Evolutionary conservation across 2,888 invertebrate species (phyloP).

Genomic region (Amiota mariae): DNA sequence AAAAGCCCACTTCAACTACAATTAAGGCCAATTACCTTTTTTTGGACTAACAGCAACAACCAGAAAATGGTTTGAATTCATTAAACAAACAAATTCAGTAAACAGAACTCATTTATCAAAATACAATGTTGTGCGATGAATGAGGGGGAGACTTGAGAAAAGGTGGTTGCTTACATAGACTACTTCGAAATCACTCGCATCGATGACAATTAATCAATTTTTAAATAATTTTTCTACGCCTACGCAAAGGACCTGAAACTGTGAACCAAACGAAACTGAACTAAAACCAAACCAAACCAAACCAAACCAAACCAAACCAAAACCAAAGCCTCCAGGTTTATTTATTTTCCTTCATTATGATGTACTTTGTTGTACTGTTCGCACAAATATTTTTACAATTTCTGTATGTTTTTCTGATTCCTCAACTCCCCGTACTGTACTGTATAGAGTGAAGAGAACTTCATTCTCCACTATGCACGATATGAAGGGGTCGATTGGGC

Average conservation of each 20-base stretch:
- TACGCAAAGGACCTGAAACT: conserved; percentile 43
- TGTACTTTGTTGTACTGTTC: no score
- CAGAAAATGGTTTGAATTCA: conserved; percentile 13
- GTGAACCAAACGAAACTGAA: not conserved
- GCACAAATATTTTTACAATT: no score
- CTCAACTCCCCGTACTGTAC: not conserved
- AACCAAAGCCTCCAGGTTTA: no score
- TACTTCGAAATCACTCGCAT: conserved; percentile 2
- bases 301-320: no score
- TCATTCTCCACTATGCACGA: no score
- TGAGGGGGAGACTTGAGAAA: no score
- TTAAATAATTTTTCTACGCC: conserved; percentile 53
- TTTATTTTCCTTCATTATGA: no score
- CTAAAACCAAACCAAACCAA: no score
- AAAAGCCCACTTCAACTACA: conserved; percentile 6
- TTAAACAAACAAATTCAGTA: not conserved
- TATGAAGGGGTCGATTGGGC: no score
- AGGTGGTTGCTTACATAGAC: no score
- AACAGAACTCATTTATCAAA: conserved; percentile 16
- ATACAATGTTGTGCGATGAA: not conserved
- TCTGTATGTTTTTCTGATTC: not conserved
- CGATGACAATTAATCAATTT: conserved; percentile 55
- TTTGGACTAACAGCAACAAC: not conserved
- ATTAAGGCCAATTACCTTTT: conserved; percentile 29
- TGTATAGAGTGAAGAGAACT: no score